phyloP scores from a whole-genome alignment of 2,797 vertebrate genomes.

The Schizothorax lantsangensis region DNA sequence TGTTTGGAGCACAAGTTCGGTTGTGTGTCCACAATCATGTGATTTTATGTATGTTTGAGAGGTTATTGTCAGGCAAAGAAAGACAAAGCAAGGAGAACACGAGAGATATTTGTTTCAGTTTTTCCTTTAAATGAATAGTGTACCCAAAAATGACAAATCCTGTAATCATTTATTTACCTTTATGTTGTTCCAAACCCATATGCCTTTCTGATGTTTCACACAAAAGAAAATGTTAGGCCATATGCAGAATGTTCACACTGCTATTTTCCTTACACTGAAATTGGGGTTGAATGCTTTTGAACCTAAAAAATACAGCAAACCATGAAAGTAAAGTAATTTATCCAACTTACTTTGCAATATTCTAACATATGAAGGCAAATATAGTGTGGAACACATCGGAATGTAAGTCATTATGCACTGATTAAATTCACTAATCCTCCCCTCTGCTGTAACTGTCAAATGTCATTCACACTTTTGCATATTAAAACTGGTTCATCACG shows the following conservation, averaged over 20 bases:
- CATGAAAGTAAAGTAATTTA: neutral
- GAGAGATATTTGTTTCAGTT: neutral
- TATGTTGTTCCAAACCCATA: neutral
- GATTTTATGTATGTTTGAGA: neutral
- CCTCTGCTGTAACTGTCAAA: neutral
- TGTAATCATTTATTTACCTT: neutral
- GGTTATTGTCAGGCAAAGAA: neutral
- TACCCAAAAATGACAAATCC: neutral
- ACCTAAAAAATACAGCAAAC: neutral
- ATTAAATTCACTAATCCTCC: neutral
- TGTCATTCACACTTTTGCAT: neutral
- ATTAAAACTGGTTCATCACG: neutral
- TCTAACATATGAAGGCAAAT: neutral
- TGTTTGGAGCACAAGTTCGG: slow-evolving; percentile 1
- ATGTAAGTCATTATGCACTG: neutral
- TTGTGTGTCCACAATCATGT: neutral
- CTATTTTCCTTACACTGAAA: neutral
- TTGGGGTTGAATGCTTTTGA: neutral
- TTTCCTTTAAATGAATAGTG: neutral
- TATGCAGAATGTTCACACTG: neutral
- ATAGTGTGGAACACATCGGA: neutral
- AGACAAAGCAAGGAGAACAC: neutral
- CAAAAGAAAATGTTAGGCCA: neutral
- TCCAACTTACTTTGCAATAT: neutral
- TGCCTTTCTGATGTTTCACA: neutral